Conservation (phyloP, 2,113 vertebrate species). For the Himantopus leucocephalus region DNA sequence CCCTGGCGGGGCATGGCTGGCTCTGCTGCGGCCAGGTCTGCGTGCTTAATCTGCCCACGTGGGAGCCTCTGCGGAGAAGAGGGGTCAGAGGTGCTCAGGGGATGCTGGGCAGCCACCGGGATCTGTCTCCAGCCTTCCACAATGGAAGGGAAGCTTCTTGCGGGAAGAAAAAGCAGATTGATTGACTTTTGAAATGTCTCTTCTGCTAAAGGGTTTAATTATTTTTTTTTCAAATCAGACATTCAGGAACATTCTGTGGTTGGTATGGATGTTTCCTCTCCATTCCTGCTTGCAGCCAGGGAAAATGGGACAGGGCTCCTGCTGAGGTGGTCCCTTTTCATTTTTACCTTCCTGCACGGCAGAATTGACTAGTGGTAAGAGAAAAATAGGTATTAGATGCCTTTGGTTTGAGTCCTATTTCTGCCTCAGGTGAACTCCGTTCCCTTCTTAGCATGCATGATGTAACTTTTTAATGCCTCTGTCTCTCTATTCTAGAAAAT, state of each 20-base stretch:
- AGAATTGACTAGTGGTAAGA: background rate
- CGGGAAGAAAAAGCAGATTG: background rate
- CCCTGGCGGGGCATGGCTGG: background rate
- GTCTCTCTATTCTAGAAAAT: background rate
- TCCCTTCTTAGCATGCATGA: slow-evolving; percentile 26
- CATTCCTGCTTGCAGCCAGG: background rate
- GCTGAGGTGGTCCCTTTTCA: background rate
- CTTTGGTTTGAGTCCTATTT: slow-evolving; percentile 24
- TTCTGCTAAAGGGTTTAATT: background rate
- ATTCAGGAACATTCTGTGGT: background rate
- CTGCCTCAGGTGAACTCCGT: slow-evolving; percentile 22
- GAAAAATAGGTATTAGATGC: background rate
- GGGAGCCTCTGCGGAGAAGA: background rate
- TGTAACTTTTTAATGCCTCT: slow-evolving; percentile 41
- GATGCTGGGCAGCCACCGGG: background rate
- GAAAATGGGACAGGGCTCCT: background rate
- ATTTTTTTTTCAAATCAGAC: background rate
- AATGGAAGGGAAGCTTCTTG: background rate
- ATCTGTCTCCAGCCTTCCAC: background rate
- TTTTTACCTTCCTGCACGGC: background rate
- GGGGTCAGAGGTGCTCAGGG: background rate
- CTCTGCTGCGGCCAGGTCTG: background rate
- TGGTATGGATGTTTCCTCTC: background rate
- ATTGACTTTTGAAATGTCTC: background rate
- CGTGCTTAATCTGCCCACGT: background rate